Conservation (phyloP, 2,888 invertebrate genomes). For the Cephus rjabovi region DNA sequence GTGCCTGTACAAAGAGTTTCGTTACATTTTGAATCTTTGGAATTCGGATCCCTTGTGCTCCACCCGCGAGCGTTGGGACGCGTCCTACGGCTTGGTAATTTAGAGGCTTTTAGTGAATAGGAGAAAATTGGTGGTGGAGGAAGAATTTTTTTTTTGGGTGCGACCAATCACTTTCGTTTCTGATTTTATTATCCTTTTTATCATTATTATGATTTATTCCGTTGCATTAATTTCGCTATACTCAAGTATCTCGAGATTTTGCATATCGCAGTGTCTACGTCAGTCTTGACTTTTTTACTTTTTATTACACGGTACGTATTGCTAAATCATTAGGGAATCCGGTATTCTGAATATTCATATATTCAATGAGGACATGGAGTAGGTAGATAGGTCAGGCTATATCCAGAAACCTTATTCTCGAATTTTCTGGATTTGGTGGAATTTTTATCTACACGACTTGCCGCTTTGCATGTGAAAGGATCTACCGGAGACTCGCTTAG, state of each 20-base stretch:
- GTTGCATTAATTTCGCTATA: not conserved
- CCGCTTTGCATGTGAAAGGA: not conserved
- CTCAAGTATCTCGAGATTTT: not conserved
- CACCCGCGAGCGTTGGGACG: not conserved
- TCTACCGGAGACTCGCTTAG: not conserved
- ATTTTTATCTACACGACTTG: not conserved
- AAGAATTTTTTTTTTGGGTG: not conserved
- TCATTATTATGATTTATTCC: not conserved
- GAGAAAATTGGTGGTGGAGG: not conserved
- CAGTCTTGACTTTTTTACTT: not conserved
- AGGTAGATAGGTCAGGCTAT: not conserved
- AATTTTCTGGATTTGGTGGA: not conserved
- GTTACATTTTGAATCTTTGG: constrained; percentile 22
- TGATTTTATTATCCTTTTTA: not conserved
- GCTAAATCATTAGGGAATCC: not conserved
- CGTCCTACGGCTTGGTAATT: not conserved
- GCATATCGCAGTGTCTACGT: not conserved
- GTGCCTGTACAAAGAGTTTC: constrained; percentile 17
- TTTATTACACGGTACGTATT: not conserved
- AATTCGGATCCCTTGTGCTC: constrained; percentile 14
- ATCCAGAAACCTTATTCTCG: not conserved
- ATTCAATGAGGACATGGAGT: not conserved
- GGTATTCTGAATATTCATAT: not conserved
- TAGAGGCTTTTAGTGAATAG: not conserved
- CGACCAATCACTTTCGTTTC: not conserved